phyloP scores from a whole-genome alignment of 2,888 invertebrate genomes.

The Cephus spinipes region DNA sequence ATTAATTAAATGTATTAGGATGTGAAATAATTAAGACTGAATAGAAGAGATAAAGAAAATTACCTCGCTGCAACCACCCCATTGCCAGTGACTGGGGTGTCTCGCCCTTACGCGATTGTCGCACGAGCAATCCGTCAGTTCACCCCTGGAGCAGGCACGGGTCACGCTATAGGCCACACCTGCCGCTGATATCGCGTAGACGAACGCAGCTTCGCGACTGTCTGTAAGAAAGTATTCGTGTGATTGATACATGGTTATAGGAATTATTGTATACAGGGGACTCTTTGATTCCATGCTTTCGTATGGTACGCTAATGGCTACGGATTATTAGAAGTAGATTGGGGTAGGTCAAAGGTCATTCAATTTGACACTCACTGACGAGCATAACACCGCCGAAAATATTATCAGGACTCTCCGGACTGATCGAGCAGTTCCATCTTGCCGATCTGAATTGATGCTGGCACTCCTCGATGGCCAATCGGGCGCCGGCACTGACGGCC shows the following conservation, averaged over 20 bases:
- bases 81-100: slow-evolving; percentile 85
- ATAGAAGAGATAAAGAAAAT: slow-evolving; percentile 21
- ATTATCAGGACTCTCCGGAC: slow-evolving; percentile 76
- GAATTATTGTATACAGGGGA: no score
- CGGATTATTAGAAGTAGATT: neutral
- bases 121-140: slow-evolving; percentile 89
- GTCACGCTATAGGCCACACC: slow-evolving; percentile 91
- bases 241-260: no score
- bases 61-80: slow-evolving; percentile 95
- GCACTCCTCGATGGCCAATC: slow-evolving; percentile 89
- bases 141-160: slow-evolving; percentile 86
- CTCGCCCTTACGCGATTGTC: slow-evolving; percentile 79
- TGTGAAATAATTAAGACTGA: no score
- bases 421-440: slow-evolving; percentile 91
- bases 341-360: neutral
- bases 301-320: no score
- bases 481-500: slow-evolving; percentile 85
- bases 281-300: no score
- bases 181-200: slow-evolving; percentile 89
- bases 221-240: slow-evolving; percentile 69
- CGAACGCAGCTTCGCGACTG: slow-evolving; percentile 90
- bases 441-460: slow-evolving; percentile 89
- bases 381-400: slow-evolving; percentile 87
- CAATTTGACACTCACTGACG: slow-evolving; percentile 77
- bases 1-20: no score